Percentiles rank a stretch among this genome's conserved stretches.
These are phyloP conservation scores for Bergia sp. DNA, from an alignment of 92 coral and sea anemone genomes.

Conservation along the genomic window DNA sequence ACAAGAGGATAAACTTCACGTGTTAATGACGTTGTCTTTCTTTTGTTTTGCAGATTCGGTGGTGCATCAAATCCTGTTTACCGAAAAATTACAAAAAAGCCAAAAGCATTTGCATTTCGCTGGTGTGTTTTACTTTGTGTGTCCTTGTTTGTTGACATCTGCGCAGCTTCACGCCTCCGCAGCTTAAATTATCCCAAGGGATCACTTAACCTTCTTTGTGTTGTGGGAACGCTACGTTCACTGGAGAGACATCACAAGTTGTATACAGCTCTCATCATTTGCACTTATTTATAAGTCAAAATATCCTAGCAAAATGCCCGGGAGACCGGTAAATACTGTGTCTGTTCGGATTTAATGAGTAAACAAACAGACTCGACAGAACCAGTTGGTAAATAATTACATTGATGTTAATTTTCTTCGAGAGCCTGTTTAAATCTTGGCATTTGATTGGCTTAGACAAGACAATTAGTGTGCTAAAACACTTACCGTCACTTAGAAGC, in stretches of 20 bases:
- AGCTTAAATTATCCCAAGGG: slow-evolving; percentile 29
- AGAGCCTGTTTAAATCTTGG: slow-evolving; percentile 9
- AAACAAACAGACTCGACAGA: neutral
- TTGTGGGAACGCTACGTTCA: neutral
- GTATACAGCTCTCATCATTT: neutral
- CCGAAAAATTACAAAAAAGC: neutral
- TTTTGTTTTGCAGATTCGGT: slow-evolving; percentile 6
- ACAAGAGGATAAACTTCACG: neutral
- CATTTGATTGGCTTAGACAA: slow-evolving; percentile 12
- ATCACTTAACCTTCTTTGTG: neutral
- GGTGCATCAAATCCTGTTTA: slow-evolving; percentile 1
- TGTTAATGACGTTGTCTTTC: neutral
- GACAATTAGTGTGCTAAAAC: slow-evolving; percentile 25
- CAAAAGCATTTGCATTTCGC: slow-evolving; percentile 43
- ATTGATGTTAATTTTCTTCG: slow-evolving; percentile 29
- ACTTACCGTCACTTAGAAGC: slow-evolving; percentile 7
- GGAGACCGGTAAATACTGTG: neutral
- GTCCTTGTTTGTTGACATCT: neutral
- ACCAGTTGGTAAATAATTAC: slow-evolving; percentile 36
- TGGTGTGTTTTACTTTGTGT: neutral
- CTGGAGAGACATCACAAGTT: neutral
- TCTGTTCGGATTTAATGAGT: slow-evolving; percentile 6
- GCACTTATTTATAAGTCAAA: neutral
- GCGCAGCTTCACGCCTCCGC: slow-evolving; percentile 31
- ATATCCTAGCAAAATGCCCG: neutral